Conservation (phyloP, 2,888 invertebrate genomes). For the Ischnura elegans region DNA sequence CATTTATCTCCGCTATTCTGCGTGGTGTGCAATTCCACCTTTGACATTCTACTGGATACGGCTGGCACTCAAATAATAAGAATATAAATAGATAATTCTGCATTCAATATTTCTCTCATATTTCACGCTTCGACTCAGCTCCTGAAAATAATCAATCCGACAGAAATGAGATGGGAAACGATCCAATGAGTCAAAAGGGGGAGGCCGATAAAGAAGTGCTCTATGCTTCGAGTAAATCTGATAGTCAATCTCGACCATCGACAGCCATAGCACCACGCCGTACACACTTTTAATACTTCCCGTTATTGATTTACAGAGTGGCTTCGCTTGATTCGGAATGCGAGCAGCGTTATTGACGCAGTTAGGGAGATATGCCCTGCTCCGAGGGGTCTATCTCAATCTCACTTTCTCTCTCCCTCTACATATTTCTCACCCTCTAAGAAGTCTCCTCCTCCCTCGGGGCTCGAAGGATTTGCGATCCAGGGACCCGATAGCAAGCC, state of each 20-base stretch:
- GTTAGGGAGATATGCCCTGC: neutral
- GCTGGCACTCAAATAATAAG: no score
- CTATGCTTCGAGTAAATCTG: neutral
- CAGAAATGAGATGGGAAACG: neutral
- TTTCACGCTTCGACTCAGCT: neutral
- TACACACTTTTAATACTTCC: neutral
- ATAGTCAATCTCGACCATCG: neutral
- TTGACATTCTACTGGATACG: no score
- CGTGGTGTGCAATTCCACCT: no score
- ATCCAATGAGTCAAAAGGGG: neutral
- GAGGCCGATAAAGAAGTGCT: neutral
- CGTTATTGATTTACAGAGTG: slow-evolving; percentile 43
- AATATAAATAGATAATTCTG: no score
- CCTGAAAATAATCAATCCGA: no score
- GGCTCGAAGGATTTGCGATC: neutral
- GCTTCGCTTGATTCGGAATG: neutral
- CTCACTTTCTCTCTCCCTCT: neutral
- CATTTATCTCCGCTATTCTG: no score
- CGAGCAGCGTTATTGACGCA: neutral
- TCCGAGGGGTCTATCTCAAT: slow-evolving; percentile 36
- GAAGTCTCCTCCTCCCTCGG: neutral
- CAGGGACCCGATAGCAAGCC: neutral
- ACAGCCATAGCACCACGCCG: neutral
- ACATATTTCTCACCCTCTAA: slow-evolving; percentile 17
- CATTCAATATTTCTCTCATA: no score